Base-by-base conservation (phyloP, 2,113 vertebrate species). In the Hypanus sabinus region DNA sequence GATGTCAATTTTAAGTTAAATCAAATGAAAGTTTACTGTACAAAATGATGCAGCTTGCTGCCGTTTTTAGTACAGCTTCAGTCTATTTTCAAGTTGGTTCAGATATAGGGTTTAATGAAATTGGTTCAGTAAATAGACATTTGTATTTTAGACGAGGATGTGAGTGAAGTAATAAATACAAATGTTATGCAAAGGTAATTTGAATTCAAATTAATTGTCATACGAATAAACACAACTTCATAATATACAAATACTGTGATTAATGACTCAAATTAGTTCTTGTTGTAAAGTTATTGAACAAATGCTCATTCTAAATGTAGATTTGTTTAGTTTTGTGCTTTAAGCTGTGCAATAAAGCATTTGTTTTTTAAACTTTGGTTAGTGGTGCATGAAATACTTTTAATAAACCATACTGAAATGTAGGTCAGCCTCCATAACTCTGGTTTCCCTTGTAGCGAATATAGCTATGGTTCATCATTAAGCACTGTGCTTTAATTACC, bases 291-390 rank as follows among this genome's bases (percentile, higher is more conserved):
- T 88, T 88, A 27, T 62, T 62, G 46, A 85, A 55, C 55, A 22
- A 57, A 24, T 27, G 55, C 55, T 24, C 27, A 85, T 57, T 46
- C 46, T 60, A 62, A 87, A 87, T 76, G 27, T 14, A 87, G 55
- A 12, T 60, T 60, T 87, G 83, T 88, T 88, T 88, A 62, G 83
- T 62, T 6, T 14, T 88, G 27, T 88, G 83, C 83, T 62, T 88
- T 62, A n/a, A 88, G 30, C 11, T n/a, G 30, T 88, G 12, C 5
- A 87, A 62, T 60, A 83, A 55, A 83, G 16, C 11, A 27, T 55
- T n/a, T 27, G 3, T 16, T 60, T 88, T 14, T 62, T 88, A 73
- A 85, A 33, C 24, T 10, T 4, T 88, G 14, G 30, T 62, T 57
- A 62, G 57, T 62, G 57, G 27, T 60, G 83, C 12, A 87, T 60